phyloP scores from a whole-genome alignment of 2,797 vertebrate species.

The Eupleurogrammus muticus region DNA sequence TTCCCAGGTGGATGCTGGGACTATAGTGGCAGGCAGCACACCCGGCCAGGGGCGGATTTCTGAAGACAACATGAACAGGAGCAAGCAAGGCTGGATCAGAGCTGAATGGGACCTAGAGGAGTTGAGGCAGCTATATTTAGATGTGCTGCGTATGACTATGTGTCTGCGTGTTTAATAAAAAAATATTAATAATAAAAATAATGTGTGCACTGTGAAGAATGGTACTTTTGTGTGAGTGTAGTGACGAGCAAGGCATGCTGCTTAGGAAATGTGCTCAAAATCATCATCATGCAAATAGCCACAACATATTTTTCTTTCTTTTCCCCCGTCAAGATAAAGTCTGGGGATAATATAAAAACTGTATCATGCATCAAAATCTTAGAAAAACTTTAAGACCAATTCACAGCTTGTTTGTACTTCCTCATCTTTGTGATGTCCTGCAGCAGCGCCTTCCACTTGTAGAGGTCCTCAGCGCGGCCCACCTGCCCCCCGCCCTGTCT shows the following conservation, averaged over 20 bases:
- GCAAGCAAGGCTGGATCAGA: conserved; percentile 28
- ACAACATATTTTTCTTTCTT: too few species aligned
- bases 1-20: conserved; percentile 63
- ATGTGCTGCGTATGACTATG: conserved; percentile 35
- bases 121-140: conserved; percentile 73
- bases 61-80: conserved; percentile 48
- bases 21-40: conserved; percentile 45
- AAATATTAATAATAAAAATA: too few species aligned
- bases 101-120: conserved; percentile 56
- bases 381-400: too few species aligned
- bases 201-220: conserved; percentile 27
- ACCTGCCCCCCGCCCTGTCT: too few species aligned
- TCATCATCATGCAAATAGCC: neutral
- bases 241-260: conserved; percentile 27
- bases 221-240: conserved; percentile 18
- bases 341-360: too few species aligned
- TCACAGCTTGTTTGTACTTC: too few species aligned
- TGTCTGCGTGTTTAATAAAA: conserved; percentile 19
- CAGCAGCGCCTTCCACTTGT: too few species aligned
- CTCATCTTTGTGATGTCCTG: too few species aligned
- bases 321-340: too few species aligned
- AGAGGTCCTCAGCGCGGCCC: too few species aligned
- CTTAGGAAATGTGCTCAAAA: conserved; percentile 40
- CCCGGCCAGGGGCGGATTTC: conserved; percentile 31
- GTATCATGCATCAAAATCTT: too few species aligned